Evolutionary conservation across 2,113 vertebrate species (phyloP).

Genomic region (Poeciliopsis prolifica): DNA sequence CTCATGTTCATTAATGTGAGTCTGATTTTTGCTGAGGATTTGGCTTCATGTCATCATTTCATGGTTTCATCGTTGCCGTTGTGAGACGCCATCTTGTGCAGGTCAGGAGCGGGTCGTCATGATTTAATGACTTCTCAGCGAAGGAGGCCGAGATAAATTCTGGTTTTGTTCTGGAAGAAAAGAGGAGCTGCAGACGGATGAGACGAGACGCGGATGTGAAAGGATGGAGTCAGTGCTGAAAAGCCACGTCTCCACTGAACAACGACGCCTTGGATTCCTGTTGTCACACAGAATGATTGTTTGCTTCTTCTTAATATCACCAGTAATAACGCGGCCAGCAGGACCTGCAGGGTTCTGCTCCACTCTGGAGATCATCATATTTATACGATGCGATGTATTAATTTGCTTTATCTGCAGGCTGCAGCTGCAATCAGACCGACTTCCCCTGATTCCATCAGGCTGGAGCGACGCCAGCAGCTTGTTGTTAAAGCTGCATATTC

Average conservation of each 20-base stretch:
- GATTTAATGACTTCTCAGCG: not conserved
- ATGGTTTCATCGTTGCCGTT: not conserved
- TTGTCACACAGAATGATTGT: not conserved
- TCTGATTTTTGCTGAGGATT: not conserved
- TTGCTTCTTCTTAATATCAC: not conserved
- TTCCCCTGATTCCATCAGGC: not conserved
- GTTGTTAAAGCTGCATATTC: conserved; percentile 2
- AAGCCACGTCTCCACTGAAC: not conserved
- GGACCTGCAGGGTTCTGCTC: not conserved
- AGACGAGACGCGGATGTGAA: not conserved
- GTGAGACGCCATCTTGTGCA: not conserved
- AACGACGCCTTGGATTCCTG: not conserved
- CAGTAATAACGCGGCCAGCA: not conserved
- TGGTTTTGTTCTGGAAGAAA: not conserved
- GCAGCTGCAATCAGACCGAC: not conserved
- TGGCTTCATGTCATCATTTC: not conserved
- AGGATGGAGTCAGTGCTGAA: not conserved
- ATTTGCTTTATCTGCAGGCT: not conserved
- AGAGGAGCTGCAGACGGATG: not conserved
- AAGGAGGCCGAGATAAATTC: not conserved
- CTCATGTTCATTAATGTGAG: too few relatives aligned
- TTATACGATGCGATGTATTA: not conserved
- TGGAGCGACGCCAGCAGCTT: conserved; percentile 16
- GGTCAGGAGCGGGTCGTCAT: not conserved
- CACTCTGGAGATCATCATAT: not conserved